Percentiles rank a stretch among this genome's conserved stretches.
These are phyloP conservation scores for Phrynocephalus forsythii DNA, from an alignment of 2,797 vertebrate species.

Conservation along the genomic window DNA sequence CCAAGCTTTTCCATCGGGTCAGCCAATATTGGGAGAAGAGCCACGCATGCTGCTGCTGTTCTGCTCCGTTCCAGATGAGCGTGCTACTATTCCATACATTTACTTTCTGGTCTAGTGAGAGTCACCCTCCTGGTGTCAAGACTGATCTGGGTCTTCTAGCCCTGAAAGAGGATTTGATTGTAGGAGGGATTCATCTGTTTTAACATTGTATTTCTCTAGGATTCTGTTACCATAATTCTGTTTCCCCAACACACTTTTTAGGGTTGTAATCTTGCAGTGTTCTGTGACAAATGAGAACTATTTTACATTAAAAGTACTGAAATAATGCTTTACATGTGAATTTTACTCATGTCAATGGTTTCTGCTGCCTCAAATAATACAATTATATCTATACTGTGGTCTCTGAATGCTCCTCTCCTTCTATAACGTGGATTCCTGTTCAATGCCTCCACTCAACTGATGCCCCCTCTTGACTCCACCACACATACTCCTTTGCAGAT, in stretches of 20 bases:
- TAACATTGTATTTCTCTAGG: not conserved
- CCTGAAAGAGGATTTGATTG: not conserved
- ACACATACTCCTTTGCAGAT: conserved; percentile 45
- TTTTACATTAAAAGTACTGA: not conserved
- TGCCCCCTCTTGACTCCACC: conserved; percentile 22
- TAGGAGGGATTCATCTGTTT: not conserved
- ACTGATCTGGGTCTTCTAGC: too few relatives aligned
- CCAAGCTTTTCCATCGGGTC: too few relatives aligned
- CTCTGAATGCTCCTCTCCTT: not conserved
- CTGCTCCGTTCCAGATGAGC: too few relatives aligned
- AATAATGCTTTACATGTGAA: not conserved
- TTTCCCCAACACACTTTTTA: not conserved
- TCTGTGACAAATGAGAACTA: too few relatives aligned
- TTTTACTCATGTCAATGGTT: not conserved
- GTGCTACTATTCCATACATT: too few relatives aligned
- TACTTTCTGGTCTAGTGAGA: too few relatives aligned
- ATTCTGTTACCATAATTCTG: not conserved
- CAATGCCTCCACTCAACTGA: conserved; percentile 9
- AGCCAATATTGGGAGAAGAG: too few relatives aligned
- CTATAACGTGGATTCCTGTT: not conserved
- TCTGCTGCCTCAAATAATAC: not conserved
- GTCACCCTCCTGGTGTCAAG: too few relatives aligned
- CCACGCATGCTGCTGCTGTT: too few relatives aligned
- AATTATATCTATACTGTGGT: not conserved
- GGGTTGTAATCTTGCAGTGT: not conserved